These are phyloP conservation scores for Cottus gobio DNA, from an alignment of 2,113 vertebrate species.

Conservation along the genomic window DNA sequence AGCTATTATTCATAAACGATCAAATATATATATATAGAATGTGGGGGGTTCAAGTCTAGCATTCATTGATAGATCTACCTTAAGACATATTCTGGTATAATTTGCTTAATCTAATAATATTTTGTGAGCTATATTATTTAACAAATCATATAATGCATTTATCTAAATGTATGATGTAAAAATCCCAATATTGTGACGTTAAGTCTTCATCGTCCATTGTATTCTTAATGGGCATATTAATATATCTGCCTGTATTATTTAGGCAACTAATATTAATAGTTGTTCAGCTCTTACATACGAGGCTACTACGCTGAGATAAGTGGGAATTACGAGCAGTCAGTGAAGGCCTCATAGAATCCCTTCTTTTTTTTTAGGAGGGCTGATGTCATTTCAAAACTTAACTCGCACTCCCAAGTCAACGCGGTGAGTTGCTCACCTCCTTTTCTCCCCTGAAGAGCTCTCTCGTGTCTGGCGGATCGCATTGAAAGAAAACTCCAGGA, in stretches of 20 bases:
- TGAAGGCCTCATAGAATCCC: slow-evolving; percentile 56
- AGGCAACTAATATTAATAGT: neutral
- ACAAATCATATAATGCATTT: neutral
- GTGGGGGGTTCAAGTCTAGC: neutral
- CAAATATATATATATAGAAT: neutral
- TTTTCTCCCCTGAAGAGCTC: slow-evolving; percentile 45
- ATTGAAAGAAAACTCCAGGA: slow-evolving; percentile 1
- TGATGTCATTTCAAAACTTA: slow-evolving; percentile 86
- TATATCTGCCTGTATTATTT: neutral
- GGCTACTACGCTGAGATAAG: neutral
- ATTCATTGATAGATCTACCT: neutral
- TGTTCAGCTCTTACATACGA: neutral
- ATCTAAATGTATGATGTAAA: neutral
- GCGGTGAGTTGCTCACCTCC: slow-evolving; percentile 64
- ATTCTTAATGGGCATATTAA: neutral
- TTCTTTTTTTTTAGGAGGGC: slow-evolving; percentile 53
- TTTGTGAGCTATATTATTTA: neutral
- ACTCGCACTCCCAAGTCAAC: slow-evolving; percentile 72
- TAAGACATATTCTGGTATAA: neutral
- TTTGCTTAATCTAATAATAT: neutral
- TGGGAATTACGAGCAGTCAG: neutral
- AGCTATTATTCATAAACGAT: rapidly evolving
- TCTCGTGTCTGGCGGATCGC: slow-evolving; percentile 22
- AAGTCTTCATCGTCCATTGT: neutral
- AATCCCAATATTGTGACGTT: neutral